phyloP scores from a whole-genome alignment of 2,797 vertebrate species.

The Cygnus olor region DNA sequence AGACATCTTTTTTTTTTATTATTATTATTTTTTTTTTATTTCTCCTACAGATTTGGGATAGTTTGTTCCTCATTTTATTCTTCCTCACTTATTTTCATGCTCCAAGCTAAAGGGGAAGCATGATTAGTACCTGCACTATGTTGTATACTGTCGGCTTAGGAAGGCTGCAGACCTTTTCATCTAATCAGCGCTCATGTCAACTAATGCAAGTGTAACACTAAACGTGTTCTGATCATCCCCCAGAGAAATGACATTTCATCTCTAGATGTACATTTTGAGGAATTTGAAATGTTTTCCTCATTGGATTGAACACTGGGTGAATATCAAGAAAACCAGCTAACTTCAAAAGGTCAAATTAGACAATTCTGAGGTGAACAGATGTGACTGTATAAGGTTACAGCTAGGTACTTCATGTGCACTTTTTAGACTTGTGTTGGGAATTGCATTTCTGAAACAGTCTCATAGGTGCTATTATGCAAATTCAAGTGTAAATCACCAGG shows the following conservation, averaged over 20 bases:
- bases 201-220: conserved; percentile 30
- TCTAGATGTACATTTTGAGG: neutral
- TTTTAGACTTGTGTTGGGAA: conserved; percentile 22
- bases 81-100: neutral
- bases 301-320: conserved; percentile 39
- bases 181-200: conserved; percentile 49
- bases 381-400: conserved; percentile 45
- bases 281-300: conserved; percentile 47
- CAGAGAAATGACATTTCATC: conserved; percentile 63
- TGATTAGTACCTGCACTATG: neutral
- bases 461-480: conserved; percentile 53
- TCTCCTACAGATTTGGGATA: neutral
- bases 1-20: neutral
- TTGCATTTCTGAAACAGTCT: conserved; percentile 42
- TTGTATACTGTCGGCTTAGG: conserved; percentile 11
- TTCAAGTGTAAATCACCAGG: conserved; percentile 53
- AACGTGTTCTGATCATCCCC: conserved; percentile 40
- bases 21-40: neutral
- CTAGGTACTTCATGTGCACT: conserved; percentile 18
- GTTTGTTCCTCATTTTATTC: neutral
- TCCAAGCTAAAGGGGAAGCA: neutral
- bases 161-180: conserved; percentile 57
- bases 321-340: conserved; percentile 23
- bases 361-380: conserved; percentile 60
- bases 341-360: conserved; percentile 61